These are phyloP conservation scores for Ranitomeya variabilis DNA, from an alignment of 2,113 vertebrate species.

Conservation along the genomic window DNA sequence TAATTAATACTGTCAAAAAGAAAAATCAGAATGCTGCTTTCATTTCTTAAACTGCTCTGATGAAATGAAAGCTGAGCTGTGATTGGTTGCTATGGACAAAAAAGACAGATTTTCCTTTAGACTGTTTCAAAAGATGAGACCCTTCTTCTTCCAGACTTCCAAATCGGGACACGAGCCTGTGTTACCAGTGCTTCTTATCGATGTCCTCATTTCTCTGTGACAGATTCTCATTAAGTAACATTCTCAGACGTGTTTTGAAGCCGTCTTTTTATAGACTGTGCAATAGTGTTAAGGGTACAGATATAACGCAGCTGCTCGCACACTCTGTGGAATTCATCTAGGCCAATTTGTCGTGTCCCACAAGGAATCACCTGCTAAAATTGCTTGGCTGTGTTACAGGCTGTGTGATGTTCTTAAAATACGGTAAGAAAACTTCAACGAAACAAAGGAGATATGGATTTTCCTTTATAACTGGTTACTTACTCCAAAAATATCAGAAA, in stretches of 20 bases:
- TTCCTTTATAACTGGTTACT: too few species aligned
- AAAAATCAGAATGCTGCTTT: too few species aligned
- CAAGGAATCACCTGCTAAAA: constrained; percentile 1
- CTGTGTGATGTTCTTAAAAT: not conserved
- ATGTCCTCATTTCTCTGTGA: not conserved
- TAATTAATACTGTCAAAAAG: too few species aligned
- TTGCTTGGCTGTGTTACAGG: not conserved
- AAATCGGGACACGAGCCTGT: not conserved
- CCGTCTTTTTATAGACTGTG: constrained; percentile 18
- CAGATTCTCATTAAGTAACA: not conserved
- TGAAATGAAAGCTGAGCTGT: too few species aligned
- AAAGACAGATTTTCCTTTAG: too few species aligned
- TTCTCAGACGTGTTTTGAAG: constrained; percentile 1
- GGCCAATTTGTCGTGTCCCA: constrained; percentile 16
- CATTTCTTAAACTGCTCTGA: too few species aligned
- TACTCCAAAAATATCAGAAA: too few species aligned
- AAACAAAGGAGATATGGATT: not conserved
- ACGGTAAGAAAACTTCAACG: not conserved
- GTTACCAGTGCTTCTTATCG: not conserved
- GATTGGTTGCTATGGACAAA: too few species aligned
- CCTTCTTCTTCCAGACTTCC: too few species aligned
- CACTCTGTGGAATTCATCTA: constrained; percentile 13
- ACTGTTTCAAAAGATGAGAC: too few species aligned
- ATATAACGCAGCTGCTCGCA: constrained; percentile 16
- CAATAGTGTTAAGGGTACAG: constrained; percentile 2